Percentiles rank a stretch among this genome's conserved stretches.
These are phyloP conservation scores for Drosophila nebulosa DNA, from an alignment of 1,140 invertebrate species.

Conservation along the genomic window DNA sequence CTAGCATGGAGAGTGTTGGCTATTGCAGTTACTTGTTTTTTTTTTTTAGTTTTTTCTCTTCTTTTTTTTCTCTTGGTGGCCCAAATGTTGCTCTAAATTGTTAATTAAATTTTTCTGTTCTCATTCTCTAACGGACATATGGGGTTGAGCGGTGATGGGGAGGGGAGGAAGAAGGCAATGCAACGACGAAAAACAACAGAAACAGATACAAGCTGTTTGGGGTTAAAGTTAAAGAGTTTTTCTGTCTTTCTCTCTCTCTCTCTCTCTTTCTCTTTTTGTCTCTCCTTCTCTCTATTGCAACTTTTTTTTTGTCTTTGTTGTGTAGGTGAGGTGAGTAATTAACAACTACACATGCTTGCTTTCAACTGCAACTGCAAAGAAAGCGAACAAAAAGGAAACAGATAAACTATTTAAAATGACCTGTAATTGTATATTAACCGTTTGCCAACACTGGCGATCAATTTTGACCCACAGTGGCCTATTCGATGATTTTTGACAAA, in stretches of 20 bases:
- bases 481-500: no score
- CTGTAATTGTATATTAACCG: constrained; percentile 7
- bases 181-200: constrained; percentile 5
- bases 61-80: constrained; percentile 28
- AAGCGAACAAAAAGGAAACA: neutral
- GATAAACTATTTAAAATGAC: neutral
- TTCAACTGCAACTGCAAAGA: neutral
- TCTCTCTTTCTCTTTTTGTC: neutral
- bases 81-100: constrained; percentile 63
- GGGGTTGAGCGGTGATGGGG: neutral
- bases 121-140: constrained; percentile 45
- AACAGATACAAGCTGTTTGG: neutral
- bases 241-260: neutral
- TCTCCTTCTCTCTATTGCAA: no score
- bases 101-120: constrained; percentile 68
- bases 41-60: neutral
- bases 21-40: neutral
- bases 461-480: no score
- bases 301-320: constrained; percentile 3
- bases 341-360: constrained; percentile 33
- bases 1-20: neutral
- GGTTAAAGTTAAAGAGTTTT: constrained; percentile 32
- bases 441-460: no score
- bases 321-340: constrained; percentile 42
- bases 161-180: neutral